Base-by-base conservation (phyloP, 1,140 invertebrate species). In the Drosophila pachea region DNA sequence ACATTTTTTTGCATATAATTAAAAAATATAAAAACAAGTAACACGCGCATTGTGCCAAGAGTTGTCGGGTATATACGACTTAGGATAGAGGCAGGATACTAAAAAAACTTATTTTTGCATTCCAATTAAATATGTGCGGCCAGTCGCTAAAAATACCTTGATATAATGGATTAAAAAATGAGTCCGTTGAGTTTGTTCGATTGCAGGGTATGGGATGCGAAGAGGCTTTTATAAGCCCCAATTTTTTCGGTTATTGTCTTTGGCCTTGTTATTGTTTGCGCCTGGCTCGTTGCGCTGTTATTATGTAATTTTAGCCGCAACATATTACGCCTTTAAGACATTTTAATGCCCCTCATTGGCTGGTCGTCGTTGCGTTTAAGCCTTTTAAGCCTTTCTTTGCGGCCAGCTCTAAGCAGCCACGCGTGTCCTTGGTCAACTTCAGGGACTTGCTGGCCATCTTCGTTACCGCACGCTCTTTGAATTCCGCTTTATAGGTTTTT, bases 1-100 rank as follows among this genome's bases (percentile, higher is more conserved):
- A 84, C 72, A 73, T 76, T 83, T 75, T 66, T 74, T 86, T 79
- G 81, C 73, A 84, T 79, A 79, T 84, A 84, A 84, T 84, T 86
- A 84, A 86, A 71, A 76, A 71, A 59, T 33, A 49, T 49, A 55
- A 64, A 9, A 16, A 64, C 33, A 36, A 68, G 50, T 55, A 71
- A 49, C 49, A 32, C 22, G 22, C 22, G 38, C 5, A 9, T 42
- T 36, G 42, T 8, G 33, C 22, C 1, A 40, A n/a, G 4, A 8
- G 12, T 4, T 4, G 22, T 22, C 22, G 8, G 22, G 47, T 14
- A 40, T 50, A 11, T 7, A 31, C 42, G 14, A 43, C 49, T 53
- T n/a, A 8, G 4, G 9, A 11, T 22, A 22, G 1, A n/a, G n/a
- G n/a, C n/a, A n/a, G n/a, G n/a, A n/a, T n/a, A n/a, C n/a, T n/a